Conservation (phyloP, 2,888 invertebrate genomes). For the Sphaeridia pumilis region DNA sequence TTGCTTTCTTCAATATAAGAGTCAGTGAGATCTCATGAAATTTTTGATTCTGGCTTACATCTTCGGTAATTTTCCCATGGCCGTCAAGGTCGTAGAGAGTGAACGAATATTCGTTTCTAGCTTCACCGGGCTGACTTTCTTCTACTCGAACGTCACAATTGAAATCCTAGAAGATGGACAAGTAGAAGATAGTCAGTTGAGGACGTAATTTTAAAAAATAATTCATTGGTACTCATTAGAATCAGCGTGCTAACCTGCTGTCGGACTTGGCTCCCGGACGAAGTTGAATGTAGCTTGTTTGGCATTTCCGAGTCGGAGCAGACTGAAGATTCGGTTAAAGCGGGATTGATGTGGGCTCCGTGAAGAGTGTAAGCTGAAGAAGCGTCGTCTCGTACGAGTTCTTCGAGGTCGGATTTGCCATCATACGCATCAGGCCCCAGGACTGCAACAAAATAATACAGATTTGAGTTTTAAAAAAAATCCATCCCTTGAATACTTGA, state of each 20-base stretch:
- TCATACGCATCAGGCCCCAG: constrained; percentile 44
- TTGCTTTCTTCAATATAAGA: not conserved
- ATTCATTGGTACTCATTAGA: not conserved
- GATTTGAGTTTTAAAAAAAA: too few relatives aligned
- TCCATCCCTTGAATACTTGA: too few relatives aligned
- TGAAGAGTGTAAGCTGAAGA: constrained; percentile 35
- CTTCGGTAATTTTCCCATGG: constrained; percentile 84
- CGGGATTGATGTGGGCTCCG: constrained; percentile 34
- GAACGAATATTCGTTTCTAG: constrained; percentile 51
- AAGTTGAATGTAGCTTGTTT: constrained; percentile 36
- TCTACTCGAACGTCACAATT: constrained; percentile 79
- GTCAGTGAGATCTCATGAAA: not conserved
- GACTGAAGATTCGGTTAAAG: constrained; percentile 26
- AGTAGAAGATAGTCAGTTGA: too few relatives aligned
- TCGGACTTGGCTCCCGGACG: constrained; percentile 41
- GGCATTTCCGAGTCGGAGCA: constrained; percentile 27
- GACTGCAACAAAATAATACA: constrained; percentile 44
- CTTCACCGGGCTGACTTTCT: constrained; percentile 52
- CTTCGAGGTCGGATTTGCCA: constrained; percentile 57
- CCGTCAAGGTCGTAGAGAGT: constrained; percentile 84
- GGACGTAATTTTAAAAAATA: too few relatives aligned
- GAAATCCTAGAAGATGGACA: constrained; percentile 64
- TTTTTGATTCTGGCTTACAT: too few relatives aligned
- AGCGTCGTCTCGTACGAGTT: constrained; percentile 46
- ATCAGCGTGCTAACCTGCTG: constrained; percentile 40